These are phyloP conservation scores for Acanthurus leucopareius DNA, from an alignment of 2,797 vertebrate species.

Conservation along the genomic window DNA sequence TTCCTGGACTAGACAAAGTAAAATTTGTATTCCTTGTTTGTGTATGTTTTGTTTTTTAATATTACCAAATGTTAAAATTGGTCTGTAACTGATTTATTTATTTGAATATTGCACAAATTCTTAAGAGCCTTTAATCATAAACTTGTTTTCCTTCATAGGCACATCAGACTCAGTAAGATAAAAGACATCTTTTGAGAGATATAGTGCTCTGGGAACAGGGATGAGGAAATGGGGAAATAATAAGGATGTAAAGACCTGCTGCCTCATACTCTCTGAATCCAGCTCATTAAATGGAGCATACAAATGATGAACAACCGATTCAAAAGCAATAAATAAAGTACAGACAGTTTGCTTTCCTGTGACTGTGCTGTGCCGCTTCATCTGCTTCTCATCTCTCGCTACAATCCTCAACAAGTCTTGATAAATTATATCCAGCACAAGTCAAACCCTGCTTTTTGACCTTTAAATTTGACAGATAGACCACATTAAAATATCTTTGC, in stretches of 20 bases:
- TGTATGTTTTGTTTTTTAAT: not conserved
- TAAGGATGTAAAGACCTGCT: not conserved
- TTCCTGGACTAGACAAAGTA: not conserved
- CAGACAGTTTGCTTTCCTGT: conserved; percentile 16
- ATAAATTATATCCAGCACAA: conserved; percentile 24
- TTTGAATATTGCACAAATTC: conserved; percentile 1
- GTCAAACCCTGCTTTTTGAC: conserved; percentile 36
- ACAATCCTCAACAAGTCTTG: conserved; percentile 17
- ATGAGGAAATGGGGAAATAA: conserved; percentile 23
- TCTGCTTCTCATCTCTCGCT: conserved; percentile 18
- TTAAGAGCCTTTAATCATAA: not conserved
- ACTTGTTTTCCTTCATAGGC: conserved; percentile 23
- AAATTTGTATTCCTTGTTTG: not conserved
- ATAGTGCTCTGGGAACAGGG: conserved; percentile 42
- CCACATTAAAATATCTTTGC: conserved; percentile 63
- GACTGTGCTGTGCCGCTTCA: conserved; percentile 20
- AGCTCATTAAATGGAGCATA: conserved; percentile 29
- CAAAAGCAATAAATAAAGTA: conserved; percentile 17
- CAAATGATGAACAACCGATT: conserved; percentile 32
- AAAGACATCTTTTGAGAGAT: conserved; percentile 14
- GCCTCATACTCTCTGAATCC: conserved; percentile 25
- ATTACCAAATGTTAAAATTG: not conserved
- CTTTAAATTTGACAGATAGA: conserved; percentile 37
- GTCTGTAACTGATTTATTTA: not conserved
- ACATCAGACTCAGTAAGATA: conserved; percentile 14